Base-by-base conservation (phyloP, 2,113 vertebrate species). In the Alaudala cheleensis region DNA sequence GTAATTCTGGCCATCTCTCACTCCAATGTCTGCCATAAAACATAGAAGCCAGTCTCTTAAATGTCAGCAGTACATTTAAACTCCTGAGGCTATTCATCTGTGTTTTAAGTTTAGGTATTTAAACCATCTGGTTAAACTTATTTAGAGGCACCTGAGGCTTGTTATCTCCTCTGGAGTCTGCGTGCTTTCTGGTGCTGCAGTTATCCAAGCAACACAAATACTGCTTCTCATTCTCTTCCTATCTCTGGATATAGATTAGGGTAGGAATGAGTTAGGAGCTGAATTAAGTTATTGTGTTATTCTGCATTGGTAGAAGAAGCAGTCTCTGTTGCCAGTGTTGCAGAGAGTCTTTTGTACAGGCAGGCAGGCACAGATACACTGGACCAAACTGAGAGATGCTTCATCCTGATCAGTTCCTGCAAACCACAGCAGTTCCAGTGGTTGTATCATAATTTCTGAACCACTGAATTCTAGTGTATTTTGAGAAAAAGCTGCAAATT, bases 1-100 rank as follows among this genome's bases (percentile, higher is more conserved):
- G 99, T 99, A 96, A 98, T 93, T 39, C 29, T 54, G 26, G 37
- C 37, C 39, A 66, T 40, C 49, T 84, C 65, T 45, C 40, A 26
- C 71, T 61, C 78, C 61, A 71, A 4, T 51, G 24, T 37, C 45
- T 90, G 71, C 58, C 81, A 14, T 34, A 33, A 81, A 80, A 47
- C n/a, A 24, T 28, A 33, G 53, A 81, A 73, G n/a, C 47, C 71
- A 18, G 19, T 40, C 51, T 71, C 79, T 88, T 81, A 81, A 80
- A 83, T 58, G 14, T 67, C 84, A 82, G 39, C 19, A 23, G 50
- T 29, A 34, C 15, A 25, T 49, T 85, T 73, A 62, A 54, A 56
- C 21, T 39, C 54, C 40, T 29, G 73, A 47, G 44, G 19, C 33
- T 57, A 14, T 22, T 80, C 51, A 57, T 0, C 45, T 87, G 1